Conservation (phyloP, 2,797 vertebrate genomes). For the Typhlichthys eigenmanni region DNA sequence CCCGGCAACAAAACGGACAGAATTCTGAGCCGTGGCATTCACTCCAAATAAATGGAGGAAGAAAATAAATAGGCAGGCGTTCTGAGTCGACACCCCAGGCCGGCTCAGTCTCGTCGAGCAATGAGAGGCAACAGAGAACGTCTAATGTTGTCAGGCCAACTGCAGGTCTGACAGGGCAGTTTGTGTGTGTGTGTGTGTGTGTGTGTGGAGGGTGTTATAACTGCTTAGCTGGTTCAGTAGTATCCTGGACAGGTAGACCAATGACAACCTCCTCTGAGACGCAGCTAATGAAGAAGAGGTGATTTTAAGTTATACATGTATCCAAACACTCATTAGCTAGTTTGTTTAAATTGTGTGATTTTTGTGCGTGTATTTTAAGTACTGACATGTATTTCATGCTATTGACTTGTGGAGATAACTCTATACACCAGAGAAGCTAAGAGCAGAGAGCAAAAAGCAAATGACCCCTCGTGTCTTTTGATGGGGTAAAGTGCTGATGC, state of each 20-base stretch:
- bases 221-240: conserved; percentile 92
- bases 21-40: neutral
- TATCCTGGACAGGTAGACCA: conserved; percentile 92
- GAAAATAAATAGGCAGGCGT: conserved; percentile 20
- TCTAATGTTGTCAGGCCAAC: conserved; percentile 53
- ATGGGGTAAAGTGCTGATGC: conserved; percentile 31
- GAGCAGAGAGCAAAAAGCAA: conserved; percentile 15
- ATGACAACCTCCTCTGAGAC: conserved; percentile 87
- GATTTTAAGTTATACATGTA: conserved; percentile 28
- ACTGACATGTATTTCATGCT: conserved; percentile 7
- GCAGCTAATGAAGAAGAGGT: conserved; percentile 94
- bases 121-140: conserved; percentile 64
- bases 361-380: conserved; percentile 5
- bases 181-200: conserved; percentile 34
- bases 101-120: conserved; percentile 35
- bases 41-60: conserved; percentile 11
- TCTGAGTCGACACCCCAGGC: conserved; percentile 13
- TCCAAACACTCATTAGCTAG: conserved; percentile 18
- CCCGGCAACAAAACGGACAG: neutral
- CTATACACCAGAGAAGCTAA: neutral
- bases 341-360: conserved; percentile 7
- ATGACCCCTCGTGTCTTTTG: conserved; percentile 13
- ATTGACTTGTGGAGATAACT: conserved; percentile 34
- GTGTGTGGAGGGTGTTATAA: conserved; percentile 60
- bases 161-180: neutral